A percentile compares a stretch with the other conserved stretches of the same genome.
Evolutionary conservation across 64 coral and sea anemone species (phyloP).

Genomic region (Montipora sp.): DNA sequence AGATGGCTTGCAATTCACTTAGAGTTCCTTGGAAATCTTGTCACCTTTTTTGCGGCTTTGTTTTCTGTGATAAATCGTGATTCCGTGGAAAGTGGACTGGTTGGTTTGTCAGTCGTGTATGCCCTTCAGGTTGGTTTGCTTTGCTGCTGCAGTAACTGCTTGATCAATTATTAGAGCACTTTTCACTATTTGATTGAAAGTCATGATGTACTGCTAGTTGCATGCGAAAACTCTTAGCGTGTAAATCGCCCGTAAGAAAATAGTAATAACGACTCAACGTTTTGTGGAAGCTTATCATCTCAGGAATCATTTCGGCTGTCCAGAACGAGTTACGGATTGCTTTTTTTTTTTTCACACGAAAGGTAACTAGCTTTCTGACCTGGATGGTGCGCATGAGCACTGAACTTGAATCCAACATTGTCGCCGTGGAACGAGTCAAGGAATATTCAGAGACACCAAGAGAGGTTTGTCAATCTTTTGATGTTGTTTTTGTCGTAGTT

Average conservation of each 20-base stretch:
- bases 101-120: slow-evolving; percentile 79
- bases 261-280: too few species aligned
- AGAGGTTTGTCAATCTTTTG: slow-evolving; percentile 28
- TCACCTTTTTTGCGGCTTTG: slow-evolving; percentile 77
- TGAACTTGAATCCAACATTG: slow-evolving; percentile 65
- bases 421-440: slow-evolving; percentile 71
- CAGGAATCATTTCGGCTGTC: too few species aligned
- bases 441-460: slow-evolving; percentile 66
- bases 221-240: too few species aligned
- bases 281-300: too few species aligned
- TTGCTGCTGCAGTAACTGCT: background rate
- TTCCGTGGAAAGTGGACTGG: slow-evolving; percentile 64
- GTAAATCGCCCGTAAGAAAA: too few species aligned
- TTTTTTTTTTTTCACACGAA: too few species aligned
- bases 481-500: too few species aligned
- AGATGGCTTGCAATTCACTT: slow-evolving; percentile 83
- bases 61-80: slow-evolving; percentile 74
- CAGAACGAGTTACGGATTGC: too few species aligned
- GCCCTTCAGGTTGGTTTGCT: slow-evolving; percentile 67
- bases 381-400: slow-evolving; percentile 75
- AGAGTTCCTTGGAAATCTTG: slow-evolving; percentile 77
- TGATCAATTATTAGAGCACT: too few species aligned
- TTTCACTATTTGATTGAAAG: too few species aligned
- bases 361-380: slow-evolving; percentile 63
- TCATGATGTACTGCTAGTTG: too few species aligned